A percentile compares a stretch with the other conserved stretches of the same genome.
These are phyloP conservation scores for Astropecten irregularis DNA, from an alignment of 53 echinoderm and acorn worm genomes.

Conservation along the genomic window DNA sequence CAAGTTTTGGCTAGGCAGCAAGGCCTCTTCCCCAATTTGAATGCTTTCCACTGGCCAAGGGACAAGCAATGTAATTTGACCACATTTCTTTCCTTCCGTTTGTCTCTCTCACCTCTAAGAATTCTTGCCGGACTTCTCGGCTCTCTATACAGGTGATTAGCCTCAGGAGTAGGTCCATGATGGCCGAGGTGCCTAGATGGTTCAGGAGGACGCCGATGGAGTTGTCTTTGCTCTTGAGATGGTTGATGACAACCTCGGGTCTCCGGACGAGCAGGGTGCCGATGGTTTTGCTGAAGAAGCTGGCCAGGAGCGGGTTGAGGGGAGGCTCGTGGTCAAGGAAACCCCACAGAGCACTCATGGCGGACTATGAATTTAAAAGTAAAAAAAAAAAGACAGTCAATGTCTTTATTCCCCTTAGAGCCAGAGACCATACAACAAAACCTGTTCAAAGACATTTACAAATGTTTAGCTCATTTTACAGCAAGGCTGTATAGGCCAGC, in stretches of 20 bases:
- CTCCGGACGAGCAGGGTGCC: conserved; percentile 85
- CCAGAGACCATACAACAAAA: too few relatives aligned
- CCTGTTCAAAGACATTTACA: too few relatives aligned
- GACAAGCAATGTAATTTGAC: too few relatives aligned
- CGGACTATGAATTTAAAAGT: too few relatives aligned
- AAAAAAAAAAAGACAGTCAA: too few relatives aligned
- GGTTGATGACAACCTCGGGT: conserved; percentile 85
- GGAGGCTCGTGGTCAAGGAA: conserved; percentile 91
- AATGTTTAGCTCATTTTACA: too few relatives aligned
- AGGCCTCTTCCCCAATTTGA: too few relatives aligned
- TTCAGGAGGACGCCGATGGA: conserved; percentile 84
- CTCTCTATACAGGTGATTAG: conserved; percentile 96
- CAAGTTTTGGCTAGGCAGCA: too few relatives aligned
- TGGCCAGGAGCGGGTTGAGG: conserved; percentile 98
- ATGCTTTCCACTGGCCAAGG: too few relatives aligned
- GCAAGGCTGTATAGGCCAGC: too few relatives aligned
- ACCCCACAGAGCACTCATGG: conserved; percentile 83
- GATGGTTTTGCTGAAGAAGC: conserved; percentile 98
- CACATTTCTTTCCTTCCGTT: too few relatives aligned
- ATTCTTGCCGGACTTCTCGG: conserved; percentile 87
- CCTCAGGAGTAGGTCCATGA: conserved; percentile 97
- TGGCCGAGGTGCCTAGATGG: conserved; percentile 96
- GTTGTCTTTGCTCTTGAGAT: conserved; percentile 90
- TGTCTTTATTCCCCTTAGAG: too few relatives aligned
- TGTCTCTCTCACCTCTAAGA: conserved; percentile 92